Base-by-base conservation (phyloP, 1,140 invertebrate species). In the Idris sp. region DNA sequence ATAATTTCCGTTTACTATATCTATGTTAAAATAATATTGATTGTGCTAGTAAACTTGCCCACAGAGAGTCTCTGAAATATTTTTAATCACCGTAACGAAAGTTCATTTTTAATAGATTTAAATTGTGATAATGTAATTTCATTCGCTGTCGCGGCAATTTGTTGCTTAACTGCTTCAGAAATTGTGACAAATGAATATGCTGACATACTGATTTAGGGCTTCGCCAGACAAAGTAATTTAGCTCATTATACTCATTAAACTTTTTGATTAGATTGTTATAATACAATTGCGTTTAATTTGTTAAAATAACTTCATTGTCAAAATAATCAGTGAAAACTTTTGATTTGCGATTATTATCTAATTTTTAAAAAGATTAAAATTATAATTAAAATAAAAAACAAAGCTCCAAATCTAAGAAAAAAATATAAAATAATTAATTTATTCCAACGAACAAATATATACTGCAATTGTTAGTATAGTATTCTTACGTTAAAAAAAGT, bases 211-310 rank as follows among this genome's bases (percentile, higher is more conserved):
- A 61, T 54, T 74, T 61, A 36, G 10, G 31, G 18, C 38, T 74
- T 11, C 36, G 31, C 53, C 59, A 73, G 69, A 74, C 71, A 74
- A 74, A 65, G 43, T 74, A 54, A 74, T 73, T 73, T 28, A 73
- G 69, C 59, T 73, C 53, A 58, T 73, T 73, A 73, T 53, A 56
- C 46, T 65, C 44, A 73, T 73, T 73, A 51, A 73, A 65, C 26
- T 38, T 51, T 41, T 26, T 65, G 51, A 73, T 71, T 73, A 58
- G 59, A 58, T 71, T 71, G 43, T 31, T 46, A 35, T 40, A 68
- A 58, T 49, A 11, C 64, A 68, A 43, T 68, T 68, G 35, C 13
- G 25, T 49, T 49, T 18, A 41, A 49, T 58, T 58, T 33, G 53
- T 22, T 25, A 28, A n/a, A 54, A 36, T 38, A 53, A 44, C 38